phyloP scores from a whole-genome alignment of 2,113 vertebrate species.

The Amphiprion percula region DNA sequence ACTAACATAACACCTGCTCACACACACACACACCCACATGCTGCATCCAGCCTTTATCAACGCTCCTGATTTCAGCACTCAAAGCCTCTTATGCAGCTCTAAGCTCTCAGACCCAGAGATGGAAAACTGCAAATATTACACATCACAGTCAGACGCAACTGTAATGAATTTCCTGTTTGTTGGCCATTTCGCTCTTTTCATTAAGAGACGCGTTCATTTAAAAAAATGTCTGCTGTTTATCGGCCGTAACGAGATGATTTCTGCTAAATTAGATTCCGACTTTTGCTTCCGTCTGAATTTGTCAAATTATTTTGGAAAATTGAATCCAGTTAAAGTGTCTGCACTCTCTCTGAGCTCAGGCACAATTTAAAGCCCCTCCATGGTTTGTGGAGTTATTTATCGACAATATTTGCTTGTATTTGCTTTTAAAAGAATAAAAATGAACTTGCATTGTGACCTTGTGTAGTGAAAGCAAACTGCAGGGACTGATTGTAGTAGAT shows the following conservation, averaged over 20 bases:
- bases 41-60: constrained; percentile 68
- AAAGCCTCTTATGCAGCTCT: constrained; percentile 84
- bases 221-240: constrained; percentile 39
- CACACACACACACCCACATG: constrained; percentile 24
- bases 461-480: no score
- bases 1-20: constrained; percentile 44
- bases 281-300: constrained; percentile 39
- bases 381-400: neutral
- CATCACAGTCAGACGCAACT: constrained; percentile 42
- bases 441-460: no score
- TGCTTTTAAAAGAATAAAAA: no score
- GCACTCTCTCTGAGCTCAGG: neutral
- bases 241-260: constrained; percentile 52
- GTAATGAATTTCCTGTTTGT: constrained; percentile 72
- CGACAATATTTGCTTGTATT: no score
- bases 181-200: constrained; percentile 57
- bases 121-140: constrained; percentile 76
- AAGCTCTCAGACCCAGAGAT: constrained; percentile 80
- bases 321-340: constrained; percentile 36
- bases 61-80: constrained; percentile 76
- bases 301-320: constrained; percentile 30
- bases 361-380: neutral
- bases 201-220: constrained; percentile 52
- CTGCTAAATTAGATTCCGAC: constrained; percentile 48
- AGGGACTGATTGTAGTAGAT: no score